Conservation (phyloP, 2,113 vertebrate species). For the Coreoperca whiteheadi region DNA sequence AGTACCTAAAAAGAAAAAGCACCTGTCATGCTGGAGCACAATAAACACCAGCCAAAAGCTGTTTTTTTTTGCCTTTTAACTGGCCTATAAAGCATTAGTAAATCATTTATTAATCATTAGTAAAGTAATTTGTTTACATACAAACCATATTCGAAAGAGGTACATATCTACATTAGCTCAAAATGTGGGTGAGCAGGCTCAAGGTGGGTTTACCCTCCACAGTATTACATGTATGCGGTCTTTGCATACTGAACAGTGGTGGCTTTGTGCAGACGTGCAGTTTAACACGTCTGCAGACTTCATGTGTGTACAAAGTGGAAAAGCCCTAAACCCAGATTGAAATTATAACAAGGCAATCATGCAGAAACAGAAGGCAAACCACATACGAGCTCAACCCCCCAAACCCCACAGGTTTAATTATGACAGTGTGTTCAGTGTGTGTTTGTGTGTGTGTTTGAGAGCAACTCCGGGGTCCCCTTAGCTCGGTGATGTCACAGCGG, state of each 20-base stretch:
- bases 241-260: not conserved
- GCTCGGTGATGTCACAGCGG: slow-evolving; percentile 40
- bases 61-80: not conserved
- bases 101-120: not conserved
- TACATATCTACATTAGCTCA: not conserved
- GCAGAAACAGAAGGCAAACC: slow-evolving; percentile 46
- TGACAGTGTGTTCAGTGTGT: slow-evolving; percentile 34
- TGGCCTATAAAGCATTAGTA: not conserved
- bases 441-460: slow-evolving; percentile 19
- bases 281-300: slow-evolving; percentile 19
- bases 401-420: slow-evolving; percentile 57
- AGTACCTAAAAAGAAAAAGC: not conserved
- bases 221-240: not conserved
- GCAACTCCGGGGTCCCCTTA: slow-evolving; percentile 50
- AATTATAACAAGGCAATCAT: slow-evolving; percentile 39
- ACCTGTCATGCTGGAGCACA: not conserved
- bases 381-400: slow-evolving; percentile 34
- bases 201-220: not conserved
- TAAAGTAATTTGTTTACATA: not conserved
- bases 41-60: not conserved
- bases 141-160: not conserved
- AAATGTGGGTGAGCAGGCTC: not conserved
- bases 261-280: not conserved
- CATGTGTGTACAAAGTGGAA: slow-evolving; percentile 19
- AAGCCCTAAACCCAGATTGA: slow-evolving; percentile 51